Percentiles rank a stretch among this genome's conserved stretches.
phyloP scores from a whole-genome alignment of 1,140 invertebrate genomes.

The Paracyclopina nana region DNA sequence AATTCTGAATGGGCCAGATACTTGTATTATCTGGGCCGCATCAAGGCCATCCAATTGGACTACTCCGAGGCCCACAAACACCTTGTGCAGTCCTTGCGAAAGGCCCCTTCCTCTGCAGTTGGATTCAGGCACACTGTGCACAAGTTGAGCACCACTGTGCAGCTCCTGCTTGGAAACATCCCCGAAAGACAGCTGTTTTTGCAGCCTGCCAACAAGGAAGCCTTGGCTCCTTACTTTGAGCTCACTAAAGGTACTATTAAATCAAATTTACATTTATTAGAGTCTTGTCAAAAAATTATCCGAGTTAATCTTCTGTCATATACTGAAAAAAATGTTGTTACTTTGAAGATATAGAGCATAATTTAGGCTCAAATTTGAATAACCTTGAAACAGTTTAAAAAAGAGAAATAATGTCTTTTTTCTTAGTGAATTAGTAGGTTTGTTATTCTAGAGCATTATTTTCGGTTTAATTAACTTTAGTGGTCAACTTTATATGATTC shows the following conservation, averaged over 20 bases:
- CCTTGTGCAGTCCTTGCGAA: slow-evolving; percentile 70
- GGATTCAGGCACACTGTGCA: slow-evolving; percentile 98
- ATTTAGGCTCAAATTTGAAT: no score
- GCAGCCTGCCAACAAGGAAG: slow-evolving; percentile 59
- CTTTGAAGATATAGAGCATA: no score
- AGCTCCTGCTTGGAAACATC: slow-evolving; percentile 87
- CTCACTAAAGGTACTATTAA: slow-evolving; percentile 66
- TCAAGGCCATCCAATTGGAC: slow-evolving; percentile 88
- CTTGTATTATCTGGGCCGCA: slow-evolving; percentile 87
- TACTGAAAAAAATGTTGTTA: no score
- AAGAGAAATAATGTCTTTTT: no score
- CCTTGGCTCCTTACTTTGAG: slow-evolving; percentile 86
- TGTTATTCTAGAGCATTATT: no score
- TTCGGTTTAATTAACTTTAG: no score
- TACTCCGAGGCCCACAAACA: slow-evolving; percentile 93
- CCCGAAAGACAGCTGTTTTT: slow-evolving; percentile 75
- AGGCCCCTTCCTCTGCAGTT: slow-evolving; percentile 89
- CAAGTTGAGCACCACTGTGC: slow-evolving; percentile 85
- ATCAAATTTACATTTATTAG: no score
- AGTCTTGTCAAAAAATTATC: not conserved
- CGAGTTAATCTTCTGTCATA: no score
- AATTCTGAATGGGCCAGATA: slow-evolving; percentile 98
- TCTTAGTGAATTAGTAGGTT: no score
- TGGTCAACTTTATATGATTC: no score
- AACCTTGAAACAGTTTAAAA: no score